Percentiles rank a stretch among this genome's conserved stretches.
phyloP scores from a whole-genome alignment of 2,113 vertebrate species.

The Myotis davidii region DNA sequence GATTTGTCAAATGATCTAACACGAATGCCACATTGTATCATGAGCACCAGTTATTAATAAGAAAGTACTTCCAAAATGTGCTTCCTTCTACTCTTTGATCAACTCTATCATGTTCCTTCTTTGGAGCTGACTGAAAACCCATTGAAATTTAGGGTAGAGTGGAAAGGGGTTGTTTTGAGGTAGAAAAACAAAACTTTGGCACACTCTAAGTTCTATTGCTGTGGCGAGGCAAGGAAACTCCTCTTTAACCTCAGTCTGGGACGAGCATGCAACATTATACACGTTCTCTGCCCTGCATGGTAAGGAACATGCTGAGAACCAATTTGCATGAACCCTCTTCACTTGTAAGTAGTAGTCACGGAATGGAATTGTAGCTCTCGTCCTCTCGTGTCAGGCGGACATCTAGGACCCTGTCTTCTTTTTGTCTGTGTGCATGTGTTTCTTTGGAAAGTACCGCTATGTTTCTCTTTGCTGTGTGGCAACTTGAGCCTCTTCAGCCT shows the following conservation, averaged over 20 bases:
- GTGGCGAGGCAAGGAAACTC: conserved; percentile 12
- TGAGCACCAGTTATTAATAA: not conserved
- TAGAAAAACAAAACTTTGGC: not conserved
- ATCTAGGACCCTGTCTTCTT: conserved; percentile 65
- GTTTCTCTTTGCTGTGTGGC: conserved; percentile 84
- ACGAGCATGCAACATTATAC: conserved; percentile 80
- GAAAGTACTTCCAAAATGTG: not conserved
- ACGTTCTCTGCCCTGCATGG: conserved; percentile 87
- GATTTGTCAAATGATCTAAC: not conserved
- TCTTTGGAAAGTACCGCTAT: conserved; percentile 76
- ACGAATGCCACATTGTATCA: not conserved
- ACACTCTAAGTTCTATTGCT: not conserved
- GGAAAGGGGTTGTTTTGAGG: not conserved
- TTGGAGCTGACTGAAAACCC: not conserved
- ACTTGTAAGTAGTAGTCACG: conserved; percentile 71
- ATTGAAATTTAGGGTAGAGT: not conserved
- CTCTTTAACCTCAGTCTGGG: conserved; percentile 79
- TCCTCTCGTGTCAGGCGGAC: conserved; percentile 56
- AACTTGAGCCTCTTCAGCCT: conserved; percentile 83
- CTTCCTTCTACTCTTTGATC: not conserved
- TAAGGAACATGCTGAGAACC: conserved; percentile 82
- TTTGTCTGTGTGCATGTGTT: conserved; percentile 84
- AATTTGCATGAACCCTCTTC: conserved; percentile 84
- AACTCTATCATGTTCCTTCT: not conserved
- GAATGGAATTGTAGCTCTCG: conserved; percentile 79